Evolutionary conservation across 2,888 invertebrate genomes (phyloP), one percentile per base, ranked within the genome.

Genomic region (Agonum fuliginosum): DNA sequence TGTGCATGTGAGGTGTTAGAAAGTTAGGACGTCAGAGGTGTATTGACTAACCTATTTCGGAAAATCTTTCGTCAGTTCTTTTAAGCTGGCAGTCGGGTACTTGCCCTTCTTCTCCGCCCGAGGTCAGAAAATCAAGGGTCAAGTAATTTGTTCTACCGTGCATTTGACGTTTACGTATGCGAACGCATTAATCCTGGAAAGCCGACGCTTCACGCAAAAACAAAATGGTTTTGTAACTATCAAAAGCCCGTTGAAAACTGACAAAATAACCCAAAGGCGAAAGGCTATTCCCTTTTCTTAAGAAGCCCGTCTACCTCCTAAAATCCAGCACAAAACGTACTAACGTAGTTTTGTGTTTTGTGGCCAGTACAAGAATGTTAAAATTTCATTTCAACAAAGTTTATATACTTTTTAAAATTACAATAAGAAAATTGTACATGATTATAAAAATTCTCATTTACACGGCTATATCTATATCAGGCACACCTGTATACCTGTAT

Each of bases 41-140:
- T 46, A 46, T 46, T 46, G 46, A 46, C 46, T 17, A 46, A 46
- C 46, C 46, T 46, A 46, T 46, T 46, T 46, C 46, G 1, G 37
- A 46, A 46, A 46, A 46, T 46, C 17, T 46, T 46, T 46, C 46
- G 46, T 41, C 17, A 46, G 46, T 46, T 46, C 46, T 46, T 46
- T 46, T 17, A 46, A 6, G 46, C 17, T 10, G 6, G 17, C 12
- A 6, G 46, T 46, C 4, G 6, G 17, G 46, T 37, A 37, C 37
- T 37, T 37, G 37, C 37, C 37, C n/a, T 10, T 10, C 17, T 46
- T 46, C 46, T 46, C 17, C 14, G 17, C 46, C 19, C 19, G 46
- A 46, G 46, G 46, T 46, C 19, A 46, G 46, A 46, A 46, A 46
- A 46, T 46, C 46, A 46, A 46, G 46, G 46, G 46, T 46, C 46